Base-by-base conservation (phyloP, 2,113 vertebrate species). In the Psittacara wagleri region DNA sequence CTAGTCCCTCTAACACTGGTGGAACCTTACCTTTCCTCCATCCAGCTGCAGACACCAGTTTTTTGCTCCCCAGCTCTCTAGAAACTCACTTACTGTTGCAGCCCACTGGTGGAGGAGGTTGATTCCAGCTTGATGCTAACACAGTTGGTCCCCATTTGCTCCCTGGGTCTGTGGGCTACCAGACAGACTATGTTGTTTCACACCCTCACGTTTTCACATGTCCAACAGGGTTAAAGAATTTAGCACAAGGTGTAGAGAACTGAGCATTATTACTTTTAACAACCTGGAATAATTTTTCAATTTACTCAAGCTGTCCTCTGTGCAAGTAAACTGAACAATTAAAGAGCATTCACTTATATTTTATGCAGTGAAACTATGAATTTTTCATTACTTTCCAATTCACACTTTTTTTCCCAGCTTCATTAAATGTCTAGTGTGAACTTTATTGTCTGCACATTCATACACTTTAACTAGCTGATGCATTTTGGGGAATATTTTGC, bases 341-440 rank as follows among this genome's bases (percentile, higher is more conserved):
- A 97, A 96, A 97, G 96, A 89, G 92, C 85, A 96, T 85, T 97
- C 88, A 91, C 91, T 97, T 97, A 94, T 94, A 97, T 97, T 97
- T 97, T 90, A 94, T 83, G 80, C 88, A 86, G 49, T 54, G 90
- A 95, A 94, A 94, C 13, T 92, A 92, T 96, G 96, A 98, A 97
- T 97, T 97, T 98, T 98, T 97, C 97, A 97, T 96, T 96, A 94
- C 5, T 4, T 96, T 97, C 74, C 91, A 96, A 97, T 97, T 97
- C 95, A 91, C 95, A 78, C 96, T 91, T 96, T 86, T 93, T 93
- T 51, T 2, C 54, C 83, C 67, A 62, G 97, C 96, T 97, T 97
- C 81, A 94, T 97, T 97, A 96, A 82, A 94, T 97, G 92, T 98
- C 92, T 98, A 20, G 84, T 87, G 44, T 95, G 96, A 98, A 97